Evolutionary conservation across 2,113 vertebrate species (phyloP).

Genomic region (Ursus arctos): DNA sequence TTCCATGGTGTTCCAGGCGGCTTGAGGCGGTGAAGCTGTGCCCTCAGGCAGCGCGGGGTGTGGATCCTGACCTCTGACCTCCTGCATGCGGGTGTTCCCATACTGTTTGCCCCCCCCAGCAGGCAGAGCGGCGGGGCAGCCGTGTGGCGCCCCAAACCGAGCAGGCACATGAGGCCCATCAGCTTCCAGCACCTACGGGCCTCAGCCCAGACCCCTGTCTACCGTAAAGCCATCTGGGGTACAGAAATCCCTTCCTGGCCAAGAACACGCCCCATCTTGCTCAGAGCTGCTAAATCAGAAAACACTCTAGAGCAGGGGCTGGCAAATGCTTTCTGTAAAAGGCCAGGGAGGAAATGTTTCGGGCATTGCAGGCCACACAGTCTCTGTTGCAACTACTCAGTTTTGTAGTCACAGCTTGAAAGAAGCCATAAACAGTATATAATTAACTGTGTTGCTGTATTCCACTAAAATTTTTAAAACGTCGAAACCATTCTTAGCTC

Average conservation of each 20-base stretch:
- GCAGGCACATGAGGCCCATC: background rate
- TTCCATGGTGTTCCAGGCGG: background rate
- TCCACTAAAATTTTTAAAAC: background rate
- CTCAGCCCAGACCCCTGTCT: background rate
- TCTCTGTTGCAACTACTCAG: background rate
- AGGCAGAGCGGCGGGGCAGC: background rate
- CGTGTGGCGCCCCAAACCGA: background rate
- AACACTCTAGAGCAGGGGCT: background rate
- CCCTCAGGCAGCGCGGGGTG: background rate
- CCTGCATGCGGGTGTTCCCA: fast-evolving
- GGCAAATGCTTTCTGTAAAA: background rate
- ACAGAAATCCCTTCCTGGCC: background rate
- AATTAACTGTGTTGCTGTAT: background rate
- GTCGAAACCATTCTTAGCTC: background rate
- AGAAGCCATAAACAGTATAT: background rate
- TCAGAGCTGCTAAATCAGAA: background rate
- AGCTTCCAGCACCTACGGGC: background rate
- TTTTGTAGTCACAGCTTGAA: background rate
- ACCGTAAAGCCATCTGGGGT: background rate
- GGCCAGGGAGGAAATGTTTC: background rate
- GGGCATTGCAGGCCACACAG: background rate
- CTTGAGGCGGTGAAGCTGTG: background rate
- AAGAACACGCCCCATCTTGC: background rate
- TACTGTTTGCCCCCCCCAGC: background rate
- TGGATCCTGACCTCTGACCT: background rate